Evolutionary conservation across 2,113 vertebrate species (phyloP).

Genomic region (Suncus etruscus): DNA sequence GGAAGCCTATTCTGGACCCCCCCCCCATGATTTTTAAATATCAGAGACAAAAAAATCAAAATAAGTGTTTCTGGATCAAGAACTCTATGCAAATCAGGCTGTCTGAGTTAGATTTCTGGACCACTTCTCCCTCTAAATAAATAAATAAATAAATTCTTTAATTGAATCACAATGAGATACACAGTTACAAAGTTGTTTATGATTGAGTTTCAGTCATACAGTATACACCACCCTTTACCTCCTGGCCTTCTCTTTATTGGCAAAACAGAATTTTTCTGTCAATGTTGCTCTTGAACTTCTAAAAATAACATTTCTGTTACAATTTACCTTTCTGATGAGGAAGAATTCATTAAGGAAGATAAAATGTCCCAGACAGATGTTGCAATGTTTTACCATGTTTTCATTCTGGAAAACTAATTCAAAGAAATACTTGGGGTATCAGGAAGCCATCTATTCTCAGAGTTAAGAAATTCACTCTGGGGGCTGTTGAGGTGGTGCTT

Average conservation of each 20-base stretch:
- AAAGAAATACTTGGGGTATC: slow-evolving; percentile 51
- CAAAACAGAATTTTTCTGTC: slow-evolving; percentile 53
- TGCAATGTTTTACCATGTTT: slow-evolving; percentile 42
- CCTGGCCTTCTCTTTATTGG: slow-evolving; percentile 1
- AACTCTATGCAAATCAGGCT: slow-evolving; percentile 32
- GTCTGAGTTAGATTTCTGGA: slow-evolving; percentile 23
- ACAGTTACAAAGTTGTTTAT: too few relatives aligned
- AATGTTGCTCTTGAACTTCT: slow-evolving; percentile 19
- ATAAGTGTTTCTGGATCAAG: slow-evolving; percentile 47
- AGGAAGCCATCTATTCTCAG: slow-evolving; percentile 62
- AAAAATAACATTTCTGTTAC: slow-evolving; percentile 48
- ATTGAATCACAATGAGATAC: too few relatives aligned
- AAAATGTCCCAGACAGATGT: slow-evolving; percentile 36
- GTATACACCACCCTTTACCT: too few relatives aligned
- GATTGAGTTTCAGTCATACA: too few relatives aligned
- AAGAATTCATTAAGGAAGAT: slow-evolving; percentile 65
- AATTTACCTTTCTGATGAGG: slow-evolving; percentile 16
- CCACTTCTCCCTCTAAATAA: too few relatives aligned
- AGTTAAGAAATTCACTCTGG: background rate
- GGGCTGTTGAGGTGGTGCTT: too few relatives aligned
- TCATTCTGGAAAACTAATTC: slow-evolving; percentile 56
- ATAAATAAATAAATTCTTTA: too few relatives aligned
- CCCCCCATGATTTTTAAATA: slow-evolving; percentile 50
- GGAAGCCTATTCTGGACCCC: background rate
- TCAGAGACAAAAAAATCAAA: slow-evolving; percentile 30